phyloP scores from a whole-genome alignment of 1,140 invertebrate genomes.

The Ooceraea biroi region DNA sequence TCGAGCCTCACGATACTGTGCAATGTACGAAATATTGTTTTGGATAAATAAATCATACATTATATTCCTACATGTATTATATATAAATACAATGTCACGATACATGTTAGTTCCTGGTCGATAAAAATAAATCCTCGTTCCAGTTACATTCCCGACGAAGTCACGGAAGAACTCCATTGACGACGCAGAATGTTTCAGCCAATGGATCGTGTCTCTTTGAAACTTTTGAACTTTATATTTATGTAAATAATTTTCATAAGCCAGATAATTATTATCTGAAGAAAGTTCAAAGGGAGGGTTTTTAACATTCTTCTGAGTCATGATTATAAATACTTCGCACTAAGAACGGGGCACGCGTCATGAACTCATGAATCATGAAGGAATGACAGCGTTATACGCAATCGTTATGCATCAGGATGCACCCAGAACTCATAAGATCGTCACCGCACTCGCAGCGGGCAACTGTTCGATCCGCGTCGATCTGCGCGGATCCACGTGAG shows the following conservation, averaged over 20 bases:
- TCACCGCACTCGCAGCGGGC: conserved; percentile 4
- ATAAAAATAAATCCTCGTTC: background rate
- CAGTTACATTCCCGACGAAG: background rate
- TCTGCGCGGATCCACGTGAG: conserved; percentile 29
- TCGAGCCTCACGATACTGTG: background rate
- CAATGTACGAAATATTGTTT: background rate
- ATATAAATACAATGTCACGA: too few species aligned
- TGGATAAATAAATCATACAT: background rate
- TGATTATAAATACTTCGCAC: too few species aligned
- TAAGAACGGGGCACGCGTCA: too few species aligned
- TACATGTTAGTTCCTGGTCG: too few species aligned
- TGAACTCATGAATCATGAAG: too few species aligned
- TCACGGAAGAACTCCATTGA: background rate
- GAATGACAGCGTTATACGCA: background rate
- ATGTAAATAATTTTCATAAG: background rate
- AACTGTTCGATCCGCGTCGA: background rate
- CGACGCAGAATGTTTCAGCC: background rate
- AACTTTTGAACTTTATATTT: background rate
- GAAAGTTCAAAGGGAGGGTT: background rate
- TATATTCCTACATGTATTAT: conserved; percentile 17
- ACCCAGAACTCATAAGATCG: background rate
- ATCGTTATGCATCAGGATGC: background rate
- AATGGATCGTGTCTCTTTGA: background rate
- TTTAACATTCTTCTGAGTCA: background rate
- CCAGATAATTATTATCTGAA: background rate